Evolutionary conservation across 2,888 invertebrate genomes (phyloP).

Genomic region (Heliconius ismenius): DNA sequence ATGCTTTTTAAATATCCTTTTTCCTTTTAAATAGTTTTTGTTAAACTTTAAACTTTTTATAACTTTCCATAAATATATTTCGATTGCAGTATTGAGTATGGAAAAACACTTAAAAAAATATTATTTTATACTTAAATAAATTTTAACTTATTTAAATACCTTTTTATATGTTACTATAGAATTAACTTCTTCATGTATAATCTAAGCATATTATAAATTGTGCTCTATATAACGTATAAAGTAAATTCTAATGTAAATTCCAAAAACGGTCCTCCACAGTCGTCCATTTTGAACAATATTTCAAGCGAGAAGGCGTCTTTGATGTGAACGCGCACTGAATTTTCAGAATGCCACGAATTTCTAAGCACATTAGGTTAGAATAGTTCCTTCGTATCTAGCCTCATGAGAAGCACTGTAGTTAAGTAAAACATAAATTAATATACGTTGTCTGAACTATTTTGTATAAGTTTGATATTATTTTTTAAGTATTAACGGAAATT

Average conservation of each 20-base stretch:
- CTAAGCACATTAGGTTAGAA: conserved; percentile 66
- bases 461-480: not conserved
- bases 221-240: not conserved
- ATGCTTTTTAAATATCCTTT: too few species aligned
- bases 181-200: too few species aligned
- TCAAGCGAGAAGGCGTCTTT: conserved; percentile 55
- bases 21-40: too few species aligned
- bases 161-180: too few species aligned
- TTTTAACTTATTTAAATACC: too few species aligned
- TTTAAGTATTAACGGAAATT: not conserved
- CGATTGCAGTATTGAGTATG: too few species aligned
- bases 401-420: not conserved
- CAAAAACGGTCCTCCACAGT: conserved; percentile 31
- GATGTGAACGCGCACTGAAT: conserved; percentile 67
- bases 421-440: not conserved
- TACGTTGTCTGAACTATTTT: not conserved
- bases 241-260: conserved; percentile 31
- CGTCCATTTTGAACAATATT: conserved; percentile 53
- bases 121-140: too few species aligned
- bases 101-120: too few species aligned
- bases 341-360: conserved; percentile 66
- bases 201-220: conserved; percentile 10
- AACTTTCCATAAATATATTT: too few species aligned
- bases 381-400: conserved; percentile 58
- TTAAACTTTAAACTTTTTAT: too few species aligned